Evolutionary conservation across 2,797 vertebrate species (phyloP).

Genomic region (Thaleichthys pacificus): DNA sequence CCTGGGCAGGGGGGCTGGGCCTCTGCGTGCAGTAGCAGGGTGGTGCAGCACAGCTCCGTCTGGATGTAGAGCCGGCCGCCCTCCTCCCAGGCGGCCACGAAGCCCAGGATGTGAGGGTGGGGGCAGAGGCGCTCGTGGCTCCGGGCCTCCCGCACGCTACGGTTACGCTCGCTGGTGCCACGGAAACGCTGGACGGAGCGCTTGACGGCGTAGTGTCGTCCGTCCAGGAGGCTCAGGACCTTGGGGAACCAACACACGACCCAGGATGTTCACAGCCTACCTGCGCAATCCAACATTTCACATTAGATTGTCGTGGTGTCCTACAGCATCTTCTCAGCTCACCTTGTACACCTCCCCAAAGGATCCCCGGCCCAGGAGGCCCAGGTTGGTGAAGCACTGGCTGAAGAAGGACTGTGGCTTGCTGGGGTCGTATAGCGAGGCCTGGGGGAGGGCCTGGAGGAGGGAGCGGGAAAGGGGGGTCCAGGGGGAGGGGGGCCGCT

Average conservation of each 20-base stretch:
- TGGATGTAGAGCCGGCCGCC: constrained; percentile 86
- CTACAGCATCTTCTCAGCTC: constrained; percentile 23
- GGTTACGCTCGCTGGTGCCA: constrained; percentile 78
- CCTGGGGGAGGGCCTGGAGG: constrained; percentile 58
- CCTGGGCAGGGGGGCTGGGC: constrained; percentile 72
- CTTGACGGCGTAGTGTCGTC: constrained; percentile 84
- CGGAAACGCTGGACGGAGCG: constrained; percentile 85
- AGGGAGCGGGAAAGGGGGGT: constrained; percentile 80
- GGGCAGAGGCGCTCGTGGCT: constrained; percentile 83
- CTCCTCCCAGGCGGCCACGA: constrained; percentile 89
- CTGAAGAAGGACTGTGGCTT: constrained; percentile 81
- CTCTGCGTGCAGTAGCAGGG: constrained; percentile 82
- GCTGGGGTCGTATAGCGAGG: constrained; percentile 75
- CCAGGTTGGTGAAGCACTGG: constrained; percentile 85
- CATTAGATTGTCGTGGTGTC: too few species aligned
- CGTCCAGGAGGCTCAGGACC: constrained; percentile 81
- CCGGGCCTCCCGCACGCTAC: constrained; percentile 81
- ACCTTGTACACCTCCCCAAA: constrained; percentile 94
- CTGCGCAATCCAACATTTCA: neutral
- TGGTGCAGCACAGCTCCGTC: constrained; percentile 86
- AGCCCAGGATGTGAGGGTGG: constrained; percentile 83
- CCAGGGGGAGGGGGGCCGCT: constrained; percentile 74
- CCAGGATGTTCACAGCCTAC: neutral
- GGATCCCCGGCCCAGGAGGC: constrained; percentile 84
- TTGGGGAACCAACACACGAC: constrained; percentile 46